A percentile compares a stretch with the other conserved stretches of the same genome.
Evolutionary conservation across 1,140 invertebrate species (phyloP).

Genomic region (Leguminivora glycinivorella): DNA sequence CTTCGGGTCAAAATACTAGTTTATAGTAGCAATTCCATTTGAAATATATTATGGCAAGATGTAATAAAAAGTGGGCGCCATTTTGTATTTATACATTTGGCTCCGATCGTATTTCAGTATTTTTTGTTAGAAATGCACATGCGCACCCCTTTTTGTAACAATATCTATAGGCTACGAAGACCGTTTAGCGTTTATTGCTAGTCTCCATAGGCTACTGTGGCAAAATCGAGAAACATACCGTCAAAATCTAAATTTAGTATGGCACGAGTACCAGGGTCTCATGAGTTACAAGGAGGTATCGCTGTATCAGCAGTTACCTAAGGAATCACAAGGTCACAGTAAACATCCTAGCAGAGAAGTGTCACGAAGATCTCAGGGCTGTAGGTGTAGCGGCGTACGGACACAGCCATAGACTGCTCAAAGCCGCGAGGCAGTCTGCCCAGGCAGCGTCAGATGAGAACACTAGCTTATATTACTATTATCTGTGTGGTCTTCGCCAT

Average conservation of each 20-base stretch:
- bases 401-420: conserved; percentile 95
- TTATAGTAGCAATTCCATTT: no score
- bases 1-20: no score
- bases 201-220: no score
- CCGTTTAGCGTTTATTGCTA: no score
- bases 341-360: conserved; percentile 97
- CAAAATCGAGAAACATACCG: no score
- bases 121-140: no score
- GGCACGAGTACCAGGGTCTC: conserved; percentile 79
- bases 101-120: no score
- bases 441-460: conserved; percentile 68
- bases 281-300: conserved; percentile 79
- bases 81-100: neutral
- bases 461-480: neutral
- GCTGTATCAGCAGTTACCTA: conserved; percentile 81
- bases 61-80: neutral
- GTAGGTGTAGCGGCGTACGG: conserved; percentile 97
- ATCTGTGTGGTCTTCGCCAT: no score
- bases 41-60: no score
- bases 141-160: no score
- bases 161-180: neutral
- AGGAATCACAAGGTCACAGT: no score
- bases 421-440: conserved; percentile 87
- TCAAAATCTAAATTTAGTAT: no score
- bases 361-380: conserved; percentile 97